phyloP scores from a whole-genome alignment of 2,113 vertebrate species.

The Raphicerus campestris region DNA sequence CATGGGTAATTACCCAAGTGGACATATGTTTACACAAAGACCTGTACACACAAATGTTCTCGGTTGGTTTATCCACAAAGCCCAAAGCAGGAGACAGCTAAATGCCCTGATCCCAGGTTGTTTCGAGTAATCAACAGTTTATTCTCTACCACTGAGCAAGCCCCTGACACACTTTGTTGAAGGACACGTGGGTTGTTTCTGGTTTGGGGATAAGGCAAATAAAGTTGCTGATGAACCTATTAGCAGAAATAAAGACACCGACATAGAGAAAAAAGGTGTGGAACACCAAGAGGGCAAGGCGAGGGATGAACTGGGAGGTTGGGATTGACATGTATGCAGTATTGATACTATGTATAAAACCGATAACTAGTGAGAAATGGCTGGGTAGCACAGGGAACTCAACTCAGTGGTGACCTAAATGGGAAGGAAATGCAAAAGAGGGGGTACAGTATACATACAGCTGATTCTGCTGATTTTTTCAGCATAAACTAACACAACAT shows the following conservation, averaged over 20 bases:
- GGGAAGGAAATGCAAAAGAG: background rate
- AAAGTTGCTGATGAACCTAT: background rate
- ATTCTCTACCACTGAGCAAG: background rate
- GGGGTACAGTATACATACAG: accelerated
- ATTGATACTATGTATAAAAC: background rate
- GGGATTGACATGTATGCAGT: background rate
- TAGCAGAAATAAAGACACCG: background rate
- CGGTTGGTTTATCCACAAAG: background rate
- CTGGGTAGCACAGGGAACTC: background rate
- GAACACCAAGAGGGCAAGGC: background rate
- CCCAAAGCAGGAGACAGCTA: background rate
- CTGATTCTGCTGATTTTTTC: background rate
- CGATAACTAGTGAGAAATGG: background rate
- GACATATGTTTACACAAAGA: background rate
- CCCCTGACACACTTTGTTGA: background rate
- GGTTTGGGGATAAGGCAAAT: background rate
- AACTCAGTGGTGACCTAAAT: background rate
- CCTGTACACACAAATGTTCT: background rate
- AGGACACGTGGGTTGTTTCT: background rate
- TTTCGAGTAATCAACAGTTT: background rate
- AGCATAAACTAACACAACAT: background rate
- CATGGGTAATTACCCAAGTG: background rate
- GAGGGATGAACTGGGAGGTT: background rate
- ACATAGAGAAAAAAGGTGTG: background rate
- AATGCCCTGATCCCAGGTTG: background rate